Evolutionary conservation across 2,113 vertebrate species (phyloP).

Genomic region (Cichladusa arquata): DNA sequence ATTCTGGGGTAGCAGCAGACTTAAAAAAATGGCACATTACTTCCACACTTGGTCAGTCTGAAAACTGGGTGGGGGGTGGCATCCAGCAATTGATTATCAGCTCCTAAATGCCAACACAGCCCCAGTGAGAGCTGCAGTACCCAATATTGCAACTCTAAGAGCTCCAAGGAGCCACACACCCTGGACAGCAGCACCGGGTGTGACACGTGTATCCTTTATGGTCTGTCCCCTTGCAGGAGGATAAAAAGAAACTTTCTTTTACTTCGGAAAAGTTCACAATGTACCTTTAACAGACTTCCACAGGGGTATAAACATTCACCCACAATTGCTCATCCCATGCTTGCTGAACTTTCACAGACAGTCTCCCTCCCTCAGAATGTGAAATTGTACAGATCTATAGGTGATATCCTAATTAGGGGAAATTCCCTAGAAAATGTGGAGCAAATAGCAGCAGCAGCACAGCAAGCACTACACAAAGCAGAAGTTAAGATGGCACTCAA

Average conservation of each 20-base stretch:
- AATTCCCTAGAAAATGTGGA: neutral
- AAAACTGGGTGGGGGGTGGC: neutral
- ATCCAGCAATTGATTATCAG: neutral
- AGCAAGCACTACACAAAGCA: neutral
- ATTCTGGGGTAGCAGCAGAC: neutral
- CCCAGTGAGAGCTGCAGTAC: neutral
- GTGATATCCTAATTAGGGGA: neutral
- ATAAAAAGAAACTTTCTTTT: neutral
- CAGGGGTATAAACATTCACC: neutral
- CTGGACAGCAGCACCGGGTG: fast-evolving
- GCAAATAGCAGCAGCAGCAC: neutral
- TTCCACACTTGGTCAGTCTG: neutral
- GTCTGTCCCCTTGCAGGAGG: neutral
- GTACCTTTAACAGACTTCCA: neutral
- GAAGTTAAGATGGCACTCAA: neutral
- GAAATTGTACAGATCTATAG: neutral
- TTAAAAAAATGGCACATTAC: neutral
- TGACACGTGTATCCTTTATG: neutral
- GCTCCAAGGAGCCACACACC: neutral
- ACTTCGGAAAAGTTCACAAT: neutral
- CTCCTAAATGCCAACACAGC: neutral
- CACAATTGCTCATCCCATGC: neutral
- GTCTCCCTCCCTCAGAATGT: neutral
- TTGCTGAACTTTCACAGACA: neutral
- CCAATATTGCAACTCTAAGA: neutral